These are phyloP conservation scores for Stegodyphus mimosarum DNA, from an alignment of 1,140 invertebrate genomes.

Conservation along the genomic window DNA sequence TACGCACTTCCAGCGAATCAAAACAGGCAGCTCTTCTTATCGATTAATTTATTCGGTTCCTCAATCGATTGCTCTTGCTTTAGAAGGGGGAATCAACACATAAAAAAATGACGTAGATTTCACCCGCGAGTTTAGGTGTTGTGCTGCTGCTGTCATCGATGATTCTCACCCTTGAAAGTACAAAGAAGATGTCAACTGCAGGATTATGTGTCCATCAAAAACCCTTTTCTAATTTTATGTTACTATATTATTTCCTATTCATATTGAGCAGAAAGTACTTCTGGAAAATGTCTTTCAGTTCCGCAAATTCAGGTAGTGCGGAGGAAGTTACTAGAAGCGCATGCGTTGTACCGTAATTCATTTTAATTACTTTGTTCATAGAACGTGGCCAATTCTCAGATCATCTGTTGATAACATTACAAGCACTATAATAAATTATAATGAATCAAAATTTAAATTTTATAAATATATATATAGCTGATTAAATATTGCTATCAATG, in stretches of 20 bases:
- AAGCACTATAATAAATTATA: no score
- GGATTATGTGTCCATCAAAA: neutral
- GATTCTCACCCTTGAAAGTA: slow-evolving; percentile 32
- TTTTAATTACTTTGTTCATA: no score
- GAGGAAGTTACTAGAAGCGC: no score
- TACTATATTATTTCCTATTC: neutral
- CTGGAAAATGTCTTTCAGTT: slow-evolving; percentile 5
- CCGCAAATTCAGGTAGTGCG: neutral
- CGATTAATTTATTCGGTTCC: slow-evolving; percentile 50
- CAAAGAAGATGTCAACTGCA: slow-evolving; percentile 32
- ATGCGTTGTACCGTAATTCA: no score
- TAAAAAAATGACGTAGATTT: slow-evolving; percentile 24
- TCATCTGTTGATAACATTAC: no score
- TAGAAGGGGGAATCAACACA: slow-evolving; percentile 36
- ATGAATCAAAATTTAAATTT: no score
- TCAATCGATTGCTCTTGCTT: slow-evolving; percentile 50
- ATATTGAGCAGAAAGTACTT: neutral
- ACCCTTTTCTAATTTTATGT: neutral
- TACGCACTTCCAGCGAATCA: slow-evolving; percentile 5
- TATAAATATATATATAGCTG: no score
- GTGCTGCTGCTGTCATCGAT: slow-evolving; percentile 12
- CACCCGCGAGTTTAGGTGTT: slow-evolving; percentile 29
- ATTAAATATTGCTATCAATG: no score
- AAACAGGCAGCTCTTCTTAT: slow-evolving; percentile 40
- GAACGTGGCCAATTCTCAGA: no score